A percentile compares a stretch with the other conserved stretches of the same genome.
Evolutionary conservation across 2,797 vertebrate species (phyloP).

Genomic region (Perodicticus potto): DNA sequence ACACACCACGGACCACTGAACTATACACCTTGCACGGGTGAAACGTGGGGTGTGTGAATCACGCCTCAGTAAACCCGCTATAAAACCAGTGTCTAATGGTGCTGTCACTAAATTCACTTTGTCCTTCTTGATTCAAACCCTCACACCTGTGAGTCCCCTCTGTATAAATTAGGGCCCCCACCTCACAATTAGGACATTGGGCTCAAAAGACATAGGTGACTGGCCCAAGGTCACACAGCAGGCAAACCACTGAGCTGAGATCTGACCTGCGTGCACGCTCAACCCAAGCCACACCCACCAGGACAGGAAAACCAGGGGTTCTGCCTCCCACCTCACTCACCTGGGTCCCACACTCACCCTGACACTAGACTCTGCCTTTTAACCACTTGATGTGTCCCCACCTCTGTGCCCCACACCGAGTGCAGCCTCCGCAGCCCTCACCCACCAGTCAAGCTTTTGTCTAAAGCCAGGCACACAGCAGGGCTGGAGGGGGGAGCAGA

Average conservation of each 20-base stretch:
- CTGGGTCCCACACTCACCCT: not conserved
- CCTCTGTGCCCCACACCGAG: not conserved
- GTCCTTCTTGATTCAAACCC: not conserved
- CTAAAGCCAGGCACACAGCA: too few species aligned
- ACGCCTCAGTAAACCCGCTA: fast-evolving
- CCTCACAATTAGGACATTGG: not conserved
- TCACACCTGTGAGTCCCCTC: not conserved
- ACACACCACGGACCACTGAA: fast-evolving
- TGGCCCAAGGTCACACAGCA: not conserved
- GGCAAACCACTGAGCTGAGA: not conserved
- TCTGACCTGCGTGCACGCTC: fast-evolving
- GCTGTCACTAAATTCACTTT: too few species aligned
- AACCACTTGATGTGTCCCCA: not conserved
- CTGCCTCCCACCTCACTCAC: not conserved
- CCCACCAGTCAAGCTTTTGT: not conserved
- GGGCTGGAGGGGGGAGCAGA: not conserved
- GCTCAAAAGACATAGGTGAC: not conserved
- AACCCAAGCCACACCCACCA: fast-evolving
- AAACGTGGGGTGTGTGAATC: fast-evolving
- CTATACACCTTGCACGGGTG: fast-evolving
- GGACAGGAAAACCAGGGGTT: fast-evolving
- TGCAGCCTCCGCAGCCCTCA: not conserved
- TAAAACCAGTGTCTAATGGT: fast-evolving
- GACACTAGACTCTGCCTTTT: too few species aligned
- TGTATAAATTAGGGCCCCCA: not conserved